phyloP scores from a whole-genome alignment of 1,140 invertebrate species.

The Sitophilus oryzae region DNA sequence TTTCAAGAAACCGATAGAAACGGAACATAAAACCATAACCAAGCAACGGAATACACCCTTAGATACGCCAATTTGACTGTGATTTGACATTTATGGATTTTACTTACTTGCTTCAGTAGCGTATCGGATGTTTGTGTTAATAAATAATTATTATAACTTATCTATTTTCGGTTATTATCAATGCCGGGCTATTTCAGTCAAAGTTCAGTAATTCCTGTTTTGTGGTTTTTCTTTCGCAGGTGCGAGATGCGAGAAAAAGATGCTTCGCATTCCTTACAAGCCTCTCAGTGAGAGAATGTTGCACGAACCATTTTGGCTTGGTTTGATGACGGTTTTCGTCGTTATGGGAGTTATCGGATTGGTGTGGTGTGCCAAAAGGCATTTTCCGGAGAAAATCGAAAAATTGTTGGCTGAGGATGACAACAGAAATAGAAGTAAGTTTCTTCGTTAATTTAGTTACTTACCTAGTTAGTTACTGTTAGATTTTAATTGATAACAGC shows the following conservation, averaged over 20 bases:
- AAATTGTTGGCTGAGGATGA: slow-evolving; percentile 73
- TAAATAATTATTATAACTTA: no score
- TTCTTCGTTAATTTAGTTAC: slow-evolving; percentile 31
- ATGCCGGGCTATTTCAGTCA: no score
- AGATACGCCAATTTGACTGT: no score
- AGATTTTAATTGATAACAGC: not conserved
- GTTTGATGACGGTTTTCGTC: slow-evolving; percentile 69
- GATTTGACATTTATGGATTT: no score
- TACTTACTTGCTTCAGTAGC: no score
- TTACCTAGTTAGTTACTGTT: not conserved
- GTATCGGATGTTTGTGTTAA: no score
- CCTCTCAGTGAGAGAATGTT: slow-evolving; percentile 68
- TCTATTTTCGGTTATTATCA: no score
- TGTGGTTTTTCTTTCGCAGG: slow-evolving; percentile 5
- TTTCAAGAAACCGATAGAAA: no score
- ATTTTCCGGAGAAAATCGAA: slow-evolving; percentile 77
- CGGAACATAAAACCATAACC: no score
- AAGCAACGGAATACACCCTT: no score
- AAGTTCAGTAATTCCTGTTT: no score
- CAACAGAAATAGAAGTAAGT: slow-evolving; percentile 55
- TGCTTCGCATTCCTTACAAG: slow-evolving; percentile 61
- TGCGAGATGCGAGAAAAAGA: slow-evolving; percentile 53
- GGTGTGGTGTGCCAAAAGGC: slow-evolving; percentile 72
- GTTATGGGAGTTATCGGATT: slow-evolving; percentile 67
- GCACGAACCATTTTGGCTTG: slow-evolving; percentile 77